Base-by-base conservation (phyloP, 2,888 invertebrate genomes). In the Drosophila percnosoma region DNA sequence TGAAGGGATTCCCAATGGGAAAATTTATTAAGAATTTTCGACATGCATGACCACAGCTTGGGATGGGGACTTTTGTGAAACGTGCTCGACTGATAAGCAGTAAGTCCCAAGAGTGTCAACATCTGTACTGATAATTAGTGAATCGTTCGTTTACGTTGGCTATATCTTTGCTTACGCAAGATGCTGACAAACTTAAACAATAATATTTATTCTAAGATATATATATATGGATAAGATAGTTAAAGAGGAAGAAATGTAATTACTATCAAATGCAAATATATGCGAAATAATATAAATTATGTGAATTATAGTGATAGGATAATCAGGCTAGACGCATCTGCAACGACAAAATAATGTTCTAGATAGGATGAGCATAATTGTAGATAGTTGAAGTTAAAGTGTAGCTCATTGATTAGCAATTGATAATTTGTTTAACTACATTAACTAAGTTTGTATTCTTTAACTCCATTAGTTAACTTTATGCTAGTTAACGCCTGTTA, bases 1-100 rank as follows among this genome's bases (percentile, higher is more conserved):
- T 24, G 18, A n/a, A 38, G 76, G 62, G 73, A 59, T 49, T 76
- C 76, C 70, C 73, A 31, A 15, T 45, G 7, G 27, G 62, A 45
- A 24, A 11, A 36, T 62, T 58, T 45, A 5, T 27, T 27, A 6
- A 31, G 8, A 21, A 40, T 51, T 51, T n/a, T 51, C 24, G 13
- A 18, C 18, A 53, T 40, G 60, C 34, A 21, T n/a, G 45, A 31
- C n/a, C 53, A 34, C 70, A 54, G 13, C 13, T 5, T 6, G 27
- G 7, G 11, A 5, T 1, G 57, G 73, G 73, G 59, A 48, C 34
- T 75, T 67, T 67, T 67, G 15, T n/a, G 24, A 3, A 36, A 36
- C 66, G 36, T 27, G 53, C 24, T 36, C 45, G 5, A 24, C 42
- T 21, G n/a, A 27, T 18, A 24, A 33, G 45, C 24, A 29, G 27